A percentile compares a stretch with the other conserved stretches of the same genome.
Evolutionary conservation across 2,888 invertebrate species (phyloP).

Genomic region (Tinea pellionella): DNA sequence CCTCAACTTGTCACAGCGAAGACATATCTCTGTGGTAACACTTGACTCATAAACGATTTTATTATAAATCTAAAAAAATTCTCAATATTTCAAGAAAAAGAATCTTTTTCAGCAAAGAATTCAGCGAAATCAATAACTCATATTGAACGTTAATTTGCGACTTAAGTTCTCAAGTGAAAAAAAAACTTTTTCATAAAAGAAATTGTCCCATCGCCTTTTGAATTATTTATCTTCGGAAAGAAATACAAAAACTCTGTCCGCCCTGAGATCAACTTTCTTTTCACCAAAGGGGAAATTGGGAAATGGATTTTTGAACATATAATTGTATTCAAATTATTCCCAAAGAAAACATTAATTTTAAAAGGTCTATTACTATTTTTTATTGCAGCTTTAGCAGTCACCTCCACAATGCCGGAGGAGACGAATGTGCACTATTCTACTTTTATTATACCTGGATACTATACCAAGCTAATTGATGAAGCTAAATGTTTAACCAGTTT

Average conservation of each 20-base stretch:
- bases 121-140: background rate
- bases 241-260: background rate
- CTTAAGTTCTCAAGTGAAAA: background rate
- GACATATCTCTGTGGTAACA: too few species aligned
- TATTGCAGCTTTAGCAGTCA: too few species aligned
- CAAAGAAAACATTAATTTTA: background rate
- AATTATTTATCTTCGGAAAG: slow-evolving; percentile 11
- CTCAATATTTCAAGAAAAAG: too few species aligned
- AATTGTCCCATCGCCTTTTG: slow-evolving; percentile 10
- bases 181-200: background rate
- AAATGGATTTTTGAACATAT: background rate
- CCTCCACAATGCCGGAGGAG: too few species aligned
- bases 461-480: too few species aligned
- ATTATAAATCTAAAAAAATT: too few species aligned
- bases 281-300: background rate
- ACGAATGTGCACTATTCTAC: too few species aligned
- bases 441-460: too few species aligned
- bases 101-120: background rate
- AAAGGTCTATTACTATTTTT: too few species aligned
- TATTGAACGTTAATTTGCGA: background rate
- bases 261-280: background rate
- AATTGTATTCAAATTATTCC: background rate
- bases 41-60: too few species aligned
- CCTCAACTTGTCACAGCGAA: too few species aligned
- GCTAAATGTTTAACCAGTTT: too few species aligned